phyloP scores from a whole-genome alignment of 2,888 invertebrate genomes.

The Scaptomyza caliginosa region DNA sequence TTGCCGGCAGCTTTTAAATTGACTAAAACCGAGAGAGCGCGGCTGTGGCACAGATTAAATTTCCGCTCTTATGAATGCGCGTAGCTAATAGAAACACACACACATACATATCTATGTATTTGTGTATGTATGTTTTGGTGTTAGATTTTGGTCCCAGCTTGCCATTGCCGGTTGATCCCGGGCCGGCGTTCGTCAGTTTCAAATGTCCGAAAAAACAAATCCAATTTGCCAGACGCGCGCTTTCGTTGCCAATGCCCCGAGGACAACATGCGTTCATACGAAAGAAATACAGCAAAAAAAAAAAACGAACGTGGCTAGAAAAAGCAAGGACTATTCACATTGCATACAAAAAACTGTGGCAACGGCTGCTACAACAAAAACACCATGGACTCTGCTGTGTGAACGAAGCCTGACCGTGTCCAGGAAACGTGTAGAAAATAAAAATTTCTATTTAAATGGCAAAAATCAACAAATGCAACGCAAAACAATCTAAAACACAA shows the following conservation, averaged over 20 bases:
- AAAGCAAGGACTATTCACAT: conserved; percentile 22
- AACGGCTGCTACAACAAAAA: conserved; percentile 44
- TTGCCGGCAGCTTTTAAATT: conserved; percentile 69
- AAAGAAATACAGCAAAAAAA: conserved; percentile 34
- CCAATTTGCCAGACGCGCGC: conserved; percentile 70
- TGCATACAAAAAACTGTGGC: conserved; percentile 41
- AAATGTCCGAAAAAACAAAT: conserved; percentile 74
- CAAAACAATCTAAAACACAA: conserved; percentile 82
- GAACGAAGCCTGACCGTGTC: conserved; percentile 44
- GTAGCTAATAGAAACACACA: conserved; percentile 68
- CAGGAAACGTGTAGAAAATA: conserved; percentile 75
- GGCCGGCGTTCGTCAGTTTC: conserved; percentile 59
- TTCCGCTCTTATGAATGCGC: conserved; percentile 72
- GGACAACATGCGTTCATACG: conserved; percentile 71
- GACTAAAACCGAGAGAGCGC: conserved; percentile 39
- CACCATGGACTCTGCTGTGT: conserved; percentile 5
- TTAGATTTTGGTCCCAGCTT: conserved; percentile 38
- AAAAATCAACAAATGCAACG: conserved; percentile 80
- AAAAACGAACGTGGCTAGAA: conserved; percentile 11
- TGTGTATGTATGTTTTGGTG: conserved; percentile 15
- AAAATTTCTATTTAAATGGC: conserved; percentile 79
- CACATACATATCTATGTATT: conserved; percentile 8
- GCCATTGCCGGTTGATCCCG: conserved; percentile 33
- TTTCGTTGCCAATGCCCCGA: conserved; percentile 61
- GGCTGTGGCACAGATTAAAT: conserved; percentile 67